Evolutionary conservation across 2,113 vertebrate genomes (phyloP), one percentile per base, ranked within the genome.

Genomic region (Apteryx owenii): DNA sequence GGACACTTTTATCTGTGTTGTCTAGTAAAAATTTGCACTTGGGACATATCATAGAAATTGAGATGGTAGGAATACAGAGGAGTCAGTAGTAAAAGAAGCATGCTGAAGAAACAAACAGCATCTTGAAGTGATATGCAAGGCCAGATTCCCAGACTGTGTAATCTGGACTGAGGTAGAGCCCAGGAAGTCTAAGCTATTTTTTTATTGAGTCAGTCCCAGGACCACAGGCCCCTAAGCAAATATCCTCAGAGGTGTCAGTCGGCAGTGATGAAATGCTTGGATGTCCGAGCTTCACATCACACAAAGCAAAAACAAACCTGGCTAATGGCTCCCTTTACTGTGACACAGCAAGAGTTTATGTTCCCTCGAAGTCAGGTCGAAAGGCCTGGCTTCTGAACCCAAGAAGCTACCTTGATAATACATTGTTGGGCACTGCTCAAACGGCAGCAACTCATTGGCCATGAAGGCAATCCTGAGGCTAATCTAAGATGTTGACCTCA

Each of bases 271-370:
- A 88, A 92, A 86, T 17, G 6, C 76, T 54, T 54, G 54, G 7
- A 17, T 33, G 21, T 46, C 68, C 70, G 21, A 42, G 28, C 33
- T 46, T 64, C 44, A 23, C 36, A 77, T 64, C 80, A 93, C 88
- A 62, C 73, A 70, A 62, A 87, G n/a, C 10, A 53, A 93, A 95
- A 96, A 23, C 78, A 88, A 91, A 83, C 51, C 51, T 38, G 51
- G 46, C 77, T 68, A 62, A 76, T 88, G 42, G 42, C 77, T 86
- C 83, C 72, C 81, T 92, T 70, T 71, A 54, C 82, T 73, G 83
- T 56, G 77, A 84, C 0, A 0, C 66, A 73, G 81, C 70, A 83
- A 46, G 60, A 31, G n/a, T 46, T 42, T 77, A 79, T 50, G 81
- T 42, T 79, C 53, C 44, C 50, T 89, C 58, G 65, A 85, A 88